These are phyloP conservation scores for Allophyes oxyacanthae DNA, from an alignment of 2,888 invertebrate species.

Conservation along the genomic window DNA sequence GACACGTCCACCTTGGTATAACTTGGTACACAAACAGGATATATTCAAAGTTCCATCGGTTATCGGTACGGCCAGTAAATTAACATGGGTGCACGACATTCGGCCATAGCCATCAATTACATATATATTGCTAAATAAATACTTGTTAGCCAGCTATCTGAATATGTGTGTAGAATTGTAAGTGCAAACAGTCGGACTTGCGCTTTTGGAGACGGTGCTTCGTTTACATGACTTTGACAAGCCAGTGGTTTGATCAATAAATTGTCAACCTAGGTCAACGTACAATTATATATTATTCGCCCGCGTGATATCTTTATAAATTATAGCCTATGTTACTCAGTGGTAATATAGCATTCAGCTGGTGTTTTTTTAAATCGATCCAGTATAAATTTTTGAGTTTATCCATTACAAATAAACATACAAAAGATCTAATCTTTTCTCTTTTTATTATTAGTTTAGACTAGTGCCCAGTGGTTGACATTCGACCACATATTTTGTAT, in stretches of 20 bases:
- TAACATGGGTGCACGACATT: conserved; percentile 67
- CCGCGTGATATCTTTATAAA: no score
- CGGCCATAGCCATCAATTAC: conserved; percentile 76
- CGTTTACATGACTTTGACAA: conserved; percentile 55
- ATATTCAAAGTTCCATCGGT: conserved; percentile 25
- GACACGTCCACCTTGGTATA: conserved; percentile 18
- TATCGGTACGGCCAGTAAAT: conserved; percentile 42
- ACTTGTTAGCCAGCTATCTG: conserved; percentile 76
- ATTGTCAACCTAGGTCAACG: neutral
- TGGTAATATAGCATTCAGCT: no score
- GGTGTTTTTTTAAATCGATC: no score
- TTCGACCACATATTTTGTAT: no score
- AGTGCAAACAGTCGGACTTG: conserved; percentile 75
- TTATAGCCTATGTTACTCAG: no score
- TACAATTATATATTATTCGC: neutral
- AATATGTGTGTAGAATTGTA: conserved; percentile 76
- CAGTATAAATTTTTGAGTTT: no score
- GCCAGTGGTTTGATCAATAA: conserved; percentile 17
- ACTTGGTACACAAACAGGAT: conserved; percentile 32
- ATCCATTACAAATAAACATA: no score
- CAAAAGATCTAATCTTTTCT: no score
- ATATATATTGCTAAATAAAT: conserved; percentile 84
- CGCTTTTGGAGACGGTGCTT: conserved; percentile 71
- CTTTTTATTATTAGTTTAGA: no score
- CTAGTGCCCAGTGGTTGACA: no score